phyloP scores from a whole-genome alignment of 2,113 vertebrate species.

The Sceloporus tristichus region DNA sequence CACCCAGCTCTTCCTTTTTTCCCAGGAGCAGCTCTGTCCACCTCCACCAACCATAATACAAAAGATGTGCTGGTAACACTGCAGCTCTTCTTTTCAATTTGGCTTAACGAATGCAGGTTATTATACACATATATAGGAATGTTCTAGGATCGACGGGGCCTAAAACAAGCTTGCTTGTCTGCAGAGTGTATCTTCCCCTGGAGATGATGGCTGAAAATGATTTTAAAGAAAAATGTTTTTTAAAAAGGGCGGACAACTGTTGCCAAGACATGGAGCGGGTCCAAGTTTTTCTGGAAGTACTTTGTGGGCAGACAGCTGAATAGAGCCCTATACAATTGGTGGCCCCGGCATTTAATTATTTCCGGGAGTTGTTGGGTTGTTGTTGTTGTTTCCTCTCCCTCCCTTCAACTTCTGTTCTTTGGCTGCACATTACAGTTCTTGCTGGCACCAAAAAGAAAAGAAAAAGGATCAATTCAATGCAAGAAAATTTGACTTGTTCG shows the following conservation, averaged over 20 bases:
- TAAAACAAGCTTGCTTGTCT: slow-evolving; percentile 54
- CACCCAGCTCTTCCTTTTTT: neutral
- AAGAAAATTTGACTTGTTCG: slow-evolving; percentile 33
- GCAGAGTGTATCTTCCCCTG: slow-evolving; percentile 51
- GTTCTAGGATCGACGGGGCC: neutral
- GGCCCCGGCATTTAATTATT: slow-evolving; percentile 69
- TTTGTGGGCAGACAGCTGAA: slow-evolving; percentile 76
- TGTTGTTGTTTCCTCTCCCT: neutral
- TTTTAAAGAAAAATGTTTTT: slow-evolving; percentile 15
- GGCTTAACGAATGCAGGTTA: neutral
- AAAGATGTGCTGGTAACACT: neutral
- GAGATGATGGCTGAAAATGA: slow-evolving; percentile 62
- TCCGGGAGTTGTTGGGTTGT: slow-evolving; percentile 35
- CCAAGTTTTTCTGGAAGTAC: slow-evolving; percentile 63
- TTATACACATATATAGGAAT: neutral
- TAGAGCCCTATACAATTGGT: slow-evolving; percentile 58
- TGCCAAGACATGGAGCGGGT: slow-evolving; percentile 75
- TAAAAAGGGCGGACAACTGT: slow-evolving; percentile 53
- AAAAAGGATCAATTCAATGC: slow-evolving; percentile 40
- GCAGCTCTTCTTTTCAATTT: neutral
- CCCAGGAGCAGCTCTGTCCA: neutral
- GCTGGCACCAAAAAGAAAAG: slow-evolving; percentile 53
- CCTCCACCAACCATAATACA: neutral
- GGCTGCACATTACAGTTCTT: slow-evolving; percentile 44
- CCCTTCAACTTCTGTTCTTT: slow-evolving; percentile 30